Percentiles rank a stretch among this genome's conserved stretches.
These are phyloP conservation scores for Coracopsis vasa DNA, from an alignment of 2,113 vertebrate genomes.

Conservation along the genomic window DNA sequence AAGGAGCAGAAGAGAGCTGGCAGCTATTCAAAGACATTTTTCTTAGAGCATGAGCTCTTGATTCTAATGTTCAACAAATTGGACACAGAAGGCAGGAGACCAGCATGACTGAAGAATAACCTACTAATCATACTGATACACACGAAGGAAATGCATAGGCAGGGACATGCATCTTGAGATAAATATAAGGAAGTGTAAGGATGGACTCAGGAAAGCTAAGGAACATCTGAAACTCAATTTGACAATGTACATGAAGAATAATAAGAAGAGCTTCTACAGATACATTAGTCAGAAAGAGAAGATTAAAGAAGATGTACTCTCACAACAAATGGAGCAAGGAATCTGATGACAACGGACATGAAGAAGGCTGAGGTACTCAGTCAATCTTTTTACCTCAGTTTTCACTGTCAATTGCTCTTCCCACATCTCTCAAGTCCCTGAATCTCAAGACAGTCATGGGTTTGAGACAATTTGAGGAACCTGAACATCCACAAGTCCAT, in stretches of 20 bases:
- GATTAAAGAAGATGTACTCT: background rate
- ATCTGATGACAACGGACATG: background rate
- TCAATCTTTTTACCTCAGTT: background rate
- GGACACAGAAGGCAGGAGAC: background rate
- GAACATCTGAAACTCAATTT: background rate
- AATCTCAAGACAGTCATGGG: background rate
- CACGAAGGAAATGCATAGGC: too few relatives aligned
- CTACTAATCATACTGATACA: background rate
- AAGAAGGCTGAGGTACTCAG: background rate
- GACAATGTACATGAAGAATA: background rate
- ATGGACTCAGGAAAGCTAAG: background rate
- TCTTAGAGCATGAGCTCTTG: background rate
- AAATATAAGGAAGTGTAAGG: background rate
- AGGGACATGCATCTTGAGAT: accelerated
- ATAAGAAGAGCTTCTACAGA: too few relatives aligned
- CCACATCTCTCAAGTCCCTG: background rate
- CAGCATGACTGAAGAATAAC: background rate
- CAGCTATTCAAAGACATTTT: background rate
- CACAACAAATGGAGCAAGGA: background rate
- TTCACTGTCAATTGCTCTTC: background rate
- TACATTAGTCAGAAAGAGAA: background rate
- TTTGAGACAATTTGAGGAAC: background rate
- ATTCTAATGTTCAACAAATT: accelerated
- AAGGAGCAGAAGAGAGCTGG: background rate
- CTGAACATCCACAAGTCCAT: background rate